Percentiles rank a stretch among this genome's conserved stretches.
Evolutionary conservation across 2,113 vertebrate genomes (phyloP).

Genomic region (Lycaon pictus): DNA sequence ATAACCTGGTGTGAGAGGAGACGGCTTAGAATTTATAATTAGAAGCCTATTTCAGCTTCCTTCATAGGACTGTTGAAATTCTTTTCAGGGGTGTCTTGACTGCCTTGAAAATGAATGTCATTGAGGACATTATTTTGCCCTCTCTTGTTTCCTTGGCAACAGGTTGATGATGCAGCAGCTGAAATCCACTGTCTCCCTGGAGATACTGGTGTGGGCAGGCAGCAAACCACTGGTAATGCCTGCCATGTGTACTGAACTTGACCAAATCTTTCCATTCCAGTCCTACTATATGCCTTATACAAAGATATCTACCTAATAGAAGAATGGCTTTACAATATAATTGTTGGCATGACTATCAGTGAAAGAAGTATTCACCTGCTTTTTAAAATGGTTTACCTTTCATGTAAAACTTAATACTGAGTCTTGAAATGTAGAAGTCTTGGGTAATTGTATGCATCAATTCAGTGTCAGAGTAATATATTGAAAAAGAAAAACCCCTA

Average conservation of each 20-base stretch:
- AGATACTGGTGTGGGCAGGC: slow-evolving; percentile 88
- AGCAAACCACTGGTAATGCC: slow-evolving; percentile 81
- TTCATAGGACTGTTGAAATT: slow-evolving; percentile 86
- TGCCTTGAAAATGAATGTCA: slow-evolving; percentile 89
- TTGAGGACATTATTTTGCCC: slow-evolving; percentile 85
- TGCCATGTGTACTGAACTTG: slow-evolving; percentile 79
- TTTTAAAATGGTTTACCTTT: slow-evolving; percentile 74
- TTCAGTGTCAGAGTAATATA: slow-evolving; percentile 60
- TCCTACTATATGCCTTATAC: slow-evolving; percentile 54
- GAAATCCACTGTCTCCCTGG: slow-evolving; percentile 89
- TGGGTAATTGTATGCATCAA: slow-evolving; percentile 72
- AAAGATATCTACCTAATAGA: slow-evolving; percentile 65
- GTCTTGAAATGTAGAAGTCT: slow-evolving; percentile 65
- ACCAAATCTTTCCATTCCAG: slow-evolving; percentile 74
- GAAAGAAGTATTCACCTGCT: slow-evolving; percentile 73
- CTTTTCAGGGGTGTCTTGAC: slow-evolving; percentile 88
- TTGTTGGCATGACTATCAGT: slow-evolving; percentile 74
- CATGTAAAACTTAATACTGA: slow-evolving; percentile 64
- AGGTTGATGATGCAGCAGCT: slow-evolving; percentile 89
- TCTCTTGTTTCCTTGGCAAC: slow-evolving; percentile 91
- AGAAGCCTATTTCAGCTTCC: slow-evolving; percentile 87
- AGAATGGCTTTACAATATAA: slow-evolving; percentile 56
- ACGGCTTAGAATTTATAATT: slow-evolving; percentile 88
- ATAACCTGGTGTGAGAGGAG: slow-evolving; percentile 83
- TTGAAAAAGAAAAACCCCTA: neutral